Base-by-base conservation (phyloP, 1,140 invertebrate species). In the Conus ventricosus region DNA sequence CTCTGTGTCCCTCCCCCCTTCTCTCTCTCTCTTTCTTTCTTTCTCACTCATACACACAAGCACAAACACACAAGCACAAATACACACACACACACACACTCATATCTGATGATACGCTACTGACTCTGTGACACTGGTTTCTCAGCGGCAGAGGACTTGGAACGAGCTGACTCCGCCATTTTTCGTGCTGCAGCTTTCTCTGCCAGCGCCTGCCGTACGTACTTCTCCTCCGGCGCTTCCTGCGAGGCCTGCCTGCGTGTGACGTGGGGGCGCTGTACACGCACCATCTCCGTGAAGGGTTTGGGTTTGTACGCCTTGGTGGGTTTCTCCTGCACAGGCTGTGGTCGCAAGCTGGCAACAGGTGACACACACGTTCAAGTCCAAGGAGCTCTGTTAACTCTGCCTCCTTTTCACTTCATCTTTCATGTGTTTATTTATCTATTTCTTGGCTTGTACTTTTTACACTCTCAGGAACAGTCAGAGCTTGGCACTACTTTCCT, bases 251-350 rank as follows among this genome's bases (percentile, higher is more conserved):
- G 88, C 88, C 92, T 93, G 39, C 93, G 89, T n/a, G 94, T 94
- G 13, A 91, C 85, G 78, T 94, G 93, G 8, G 94, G 94, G 53
- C 93, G 89, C 90, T 95, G 94, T 25, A 94, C 54, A 25, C 91
- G 88, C 0, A 95, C 94, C 71, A 94, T 27, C 20, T 93, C 89
- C 54, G 88, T 91, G 80, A 92, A 93, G 6, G 93, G 88, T 84
- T 93, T 94, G 4, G 88, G 90, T 88, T 92, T 87, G 85, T 87
- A 87, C 17, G 27, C 85, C 75, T 87, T 87, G 55, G 25, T 20
- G 10, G 84, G n/a, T 67, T 85, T 17, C 7, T 23, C 57, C 39
- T 71, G 5, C 1, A 5, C 54, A 6, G 85, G 71, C 23, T 57
- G 71, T 76, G 71, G 84, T 54, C 39, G n/a, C 6, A 7, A 67